Conservation (phyloP, 2,888 invertebrate species). For the Macrostomum cliftonense region DNA sequence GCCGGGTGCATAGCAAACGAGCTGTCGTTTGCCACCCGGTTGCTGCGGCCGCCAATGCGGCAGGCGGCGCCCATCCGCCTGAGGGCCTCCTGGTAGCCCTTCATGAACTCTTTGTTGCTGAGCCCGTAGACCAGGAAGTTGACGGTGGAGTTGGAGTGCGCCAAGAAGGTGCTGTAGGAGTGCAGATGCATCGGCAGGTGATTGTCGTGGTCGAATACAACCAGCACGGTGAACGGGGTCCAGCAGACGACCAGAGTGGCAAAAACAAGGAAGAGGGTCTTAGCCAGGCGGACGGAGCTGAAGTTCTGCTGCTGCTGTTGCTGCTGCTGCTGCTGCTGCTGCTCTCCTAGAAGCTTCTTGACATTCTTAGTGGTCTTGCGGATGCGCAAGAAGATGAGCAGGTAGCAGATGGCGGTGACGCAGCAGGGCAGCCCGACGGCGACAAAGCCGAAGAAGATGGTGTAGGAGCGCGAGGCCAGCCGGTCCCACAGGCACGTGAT, state of each 20-base stretch:
- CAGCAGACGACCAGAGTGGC: constrained; percentile 4
- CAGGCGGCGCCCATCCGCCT: neutral
- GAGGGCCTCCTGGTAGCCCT: constrained; percentile 3
- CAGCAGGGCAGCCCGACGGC: constrained; percentile 19
- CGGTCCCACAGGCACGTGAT: constrained; percentile 28
- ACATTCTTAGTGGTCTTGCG: neutral
- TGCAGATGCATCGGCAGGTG: constrained; percentile 2
- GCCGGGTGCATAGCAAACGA: no score
- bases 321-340: no score
- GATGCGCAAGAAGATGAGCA: constrained; percentile 16
- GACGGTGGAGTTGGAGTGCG: constrained; percentile 8
- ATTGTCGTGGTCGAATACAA: constrained; percentile 5
- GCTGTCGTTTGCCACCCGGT: no score
- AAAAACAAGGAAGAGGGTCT: constrained; percentile 5
- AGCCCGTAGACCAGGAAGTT: constrained; percentile 6
- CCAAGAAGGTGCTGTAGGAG: constrained; percentile 4
- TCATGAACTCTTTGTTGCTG: constrained; percentile 4
- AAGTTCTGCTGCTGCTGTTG: neutral
- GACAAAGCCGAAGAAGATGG: constrained; percentile 19
- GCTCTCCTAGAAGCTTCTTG: no score
- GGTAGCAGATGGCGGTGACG: constrained; percentile 19
- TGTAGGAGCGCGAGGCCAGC: constrained; percentile 22
- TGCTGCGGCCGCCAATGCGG: neutral
- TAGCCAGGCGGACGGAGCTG: constrained; percentile 4
- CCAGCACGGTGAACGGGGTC: constrained; percentile 6